Evolutionary conservation across 2,888 invertebrate genomes (phyloP).

Genomic region (Ashinkailepas kermadecensis): DNA sequence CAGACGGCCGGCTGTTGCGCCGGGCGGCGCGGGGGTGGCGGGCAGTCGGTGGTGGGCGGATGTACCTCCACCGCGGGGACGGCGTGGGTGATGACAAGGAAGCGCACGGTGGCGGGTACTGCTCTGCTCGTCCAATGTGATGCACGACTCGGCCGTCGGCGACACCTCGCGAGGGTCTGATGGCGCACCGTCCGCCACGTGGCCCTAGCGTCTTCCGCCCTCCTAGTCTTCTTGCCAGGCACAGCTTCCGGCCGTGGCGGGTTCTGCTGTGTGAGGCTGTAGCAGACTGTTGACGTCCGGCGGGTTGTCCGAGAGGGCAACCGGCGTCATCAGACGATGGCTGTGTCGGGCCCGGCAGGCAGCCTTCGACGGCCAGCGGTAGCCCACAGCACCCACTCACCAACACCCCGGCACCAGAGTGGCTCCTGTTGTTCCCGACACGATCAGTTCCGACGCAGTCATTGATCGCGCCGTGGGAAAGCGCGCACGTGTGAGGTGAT

Average conservation of each 20-base stretch:
- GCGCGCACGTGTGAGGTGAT: not conserved
- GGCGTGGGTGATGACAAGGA: not conserved
- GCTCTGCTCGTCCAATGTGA: not conserved
- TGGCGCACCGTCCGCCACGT: too few relatives aligned
- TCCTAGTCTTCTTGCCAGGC: too few relatives aligned
- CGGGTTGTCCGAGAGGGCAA: not conserved
- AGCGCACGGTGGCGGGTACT: not conserved
- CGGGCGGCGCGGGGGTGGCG: not conserved
- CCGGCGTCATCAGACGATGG: not conserved
- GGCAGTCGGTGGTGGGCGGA: too few relatives aligned
- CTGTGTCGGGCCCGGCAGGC: not conserved
- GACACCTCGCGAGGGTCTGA: too few relatives aligned
- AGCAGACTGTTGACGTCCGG: not conserved
- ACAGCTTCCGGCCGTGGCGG: too few relatives aligned
- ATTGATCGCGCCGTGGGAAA: slow-evolving; percentile 7
- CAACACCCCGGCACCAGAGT: not conserved
- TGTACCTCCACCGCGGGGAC: too few relatives aligned
- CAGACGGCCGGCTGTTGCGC: not conserved
- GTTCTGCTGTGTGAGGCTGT: not conserved
- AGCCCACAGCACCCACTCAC: not conserved
- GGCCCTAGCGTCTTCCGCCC: too few relatives aligned
- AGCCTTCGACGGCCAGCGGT: not conserved
- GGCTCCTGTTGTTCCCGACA: not conserved
- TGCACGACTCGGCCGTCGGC: not conserved
- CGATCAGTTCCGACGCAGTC: not conserved